These are phyloP conservation scores for Andinoacara biseriatus DNA, from an alignment of 2,113 vertebrate genomes.

Conservation along the genomic window DNA sequence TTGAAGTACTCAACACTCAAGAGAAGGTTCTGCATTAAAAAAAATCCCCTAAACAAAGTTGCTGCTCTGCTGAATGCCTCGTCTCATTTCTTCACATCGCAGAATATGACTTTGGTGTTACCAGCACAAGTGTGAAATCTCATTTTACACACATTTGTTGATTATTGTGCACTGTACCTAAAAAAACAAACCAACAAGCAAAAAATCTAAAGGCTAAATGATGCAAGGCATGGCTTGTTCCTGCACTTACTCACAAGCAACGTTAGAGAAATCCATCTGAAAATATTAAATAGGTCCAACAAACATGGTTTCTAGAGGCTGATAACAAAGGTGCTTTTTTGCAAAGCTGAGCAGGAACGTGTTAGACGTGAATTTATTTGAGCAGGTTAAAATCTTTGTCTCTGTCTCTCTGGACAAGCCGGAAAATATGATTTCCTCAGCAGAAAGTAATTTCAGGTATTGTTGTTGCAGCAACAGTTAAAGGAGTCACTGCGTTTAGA, in stretches of 20 bases:
- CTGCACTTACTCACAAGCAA: neutral
- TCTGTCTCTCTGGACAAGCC: neutral
- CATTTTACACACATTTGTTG: neutral
- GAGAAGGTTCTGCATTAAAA: neutral
- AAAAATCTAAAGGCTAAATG: no score
- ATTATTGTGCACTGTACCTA: fast-evolving
- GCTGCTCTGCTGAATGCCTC: neutral
- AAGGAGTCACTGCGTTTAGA: neutral
- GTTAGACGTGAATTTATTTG: neutral
- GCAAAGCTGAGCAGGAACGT: neutral
- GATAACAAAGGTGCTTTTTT: no score
- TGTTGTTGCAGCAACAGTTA: neutral
- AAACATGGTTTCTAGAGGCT: fast-evolving
- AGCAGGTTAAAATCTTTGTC: neutral
- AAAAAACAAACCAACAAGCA: no score
- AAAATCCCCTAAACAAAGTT: neutral
- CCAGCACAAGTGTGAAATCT: neutral
- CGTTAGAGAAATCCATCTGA: neutral
- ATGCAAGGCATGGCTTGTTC: neutral
- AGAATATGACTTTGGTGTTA: neutral
- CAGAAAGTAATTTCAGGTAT: neutral
- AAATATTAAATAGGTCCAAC: neutral
- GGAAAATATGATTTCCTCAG: neutral
- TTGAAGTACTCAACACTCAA: neutral
- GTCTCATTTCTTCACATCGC: fast-evolving